Evolutionary conservation across 1,140 invertebrate species (phyloP), one percentile per base, ranked within the genome.

Genomic region (Drosophila kanapiae): DNA sequence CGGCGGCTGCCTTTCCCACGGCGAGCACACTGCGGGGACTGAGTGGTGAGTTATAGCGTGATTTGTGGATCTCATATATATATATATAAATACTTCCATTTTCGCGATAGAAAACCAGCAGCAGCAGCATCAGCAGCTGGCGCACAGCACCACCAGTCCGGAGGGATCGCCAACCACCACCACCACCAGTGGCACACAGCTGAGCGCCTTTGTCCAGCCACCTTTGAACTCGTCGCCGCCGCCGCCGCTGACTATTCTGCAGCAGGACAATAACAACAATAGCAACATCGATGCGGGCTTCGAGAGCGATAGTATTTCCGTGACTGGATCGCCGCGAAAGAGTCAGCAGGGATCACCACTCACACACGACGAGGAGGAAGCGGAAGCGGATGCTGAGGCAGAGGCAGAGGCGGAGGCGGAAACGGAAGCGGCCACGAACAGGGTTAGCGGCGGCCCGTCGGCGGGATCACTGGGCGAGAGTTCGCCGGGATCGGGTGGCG

Each of bases 271-370:
- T 38, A 82, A 84, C 38, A 87, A 91, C 29, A 85, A 84, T 56
- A 91, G 87, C 60, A 85, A 92, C 23, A 91, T 92, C 11, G 92
- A 93, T 62, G 82, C 91, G 0, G 92, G 92, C 11, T 92, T 93
- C 69, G 92, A 94, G 76, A 95, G 95, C 84, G 95, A 95, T 70
- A 95, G 95, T 81, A 96, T 96, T 90, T 96, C 95, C 48, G 95
- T 96, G 56, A 96, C 95, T 3, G 95, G 95, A 42, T 96, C 95
- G 13, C 92, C 92, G 5, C 49, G 84, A 0, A 92, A 92, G 42
- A 82, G 87, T 27, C 58, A 88, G 3, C 58, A 88, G 3, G 67
- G 77, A 14, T 87, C 84, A 1, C 53, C 84, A 4, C 37, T 87
- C 18, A 87, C 71, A 13, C 74, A 88, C 43, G 75, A 88, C 54